Conservation (phyloP, 2,888 invertebrate genomes). For the Incurvaria masculella region DNA sequence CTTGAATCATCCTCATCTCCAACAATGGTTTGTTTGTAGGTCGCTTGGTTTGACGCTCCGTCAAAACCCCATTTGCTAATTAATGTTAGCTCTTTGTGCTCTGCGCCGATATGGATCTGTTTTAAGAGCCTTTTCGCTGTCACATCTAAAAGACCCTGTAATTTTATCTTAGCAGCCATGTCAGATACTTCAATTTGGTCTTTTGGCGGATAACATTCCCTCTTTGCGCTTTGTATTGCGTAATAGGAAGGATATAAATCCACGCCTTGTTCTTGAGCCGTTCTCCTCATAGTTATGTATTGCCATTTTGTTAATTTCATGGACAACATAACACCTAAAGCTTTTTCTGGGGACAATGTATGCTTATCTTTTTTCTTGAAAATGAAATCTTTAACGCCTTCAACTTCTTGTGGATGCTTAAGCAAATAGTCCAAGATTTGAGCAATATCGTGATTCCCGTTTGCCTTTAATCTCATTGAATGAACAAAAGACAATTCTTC, state of each 20-base stretch:
- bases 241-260: constrained; percentile 2
- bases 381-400: background rate
- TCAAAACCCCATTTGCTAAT: constrained; percentile 7
- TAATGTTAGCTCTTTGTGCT: constrained; percentile 1
- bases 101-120: background rate
- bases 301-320: constrained; percentile 4
- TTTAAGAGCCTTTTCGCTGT: constrained; percentile 1
- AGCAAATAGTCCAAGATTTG: background rate
- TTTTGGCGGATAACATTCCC: constrained; percentile 2
- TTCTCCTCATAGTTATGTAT: constrained; percentile 2
- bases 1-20: background rate
- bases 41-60: constrained; percentile 1
- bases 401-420: background rate
- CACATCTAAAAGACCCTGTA: constrained; percentile 3
- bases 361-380: background rate
- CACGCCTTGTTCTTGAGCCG: constrained; percentile 1
- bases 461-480: too few relatives aligned
- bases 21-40: background rate
- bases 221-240: constrained; percentile 4
- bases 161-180: constrained; percentile 1
- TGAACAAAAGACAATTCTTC: too few relatives aligned
- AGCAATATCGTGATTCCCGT: too few relatives aligned
- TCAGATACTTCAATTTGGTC: background rate
- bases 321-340: constrained; percentile 4
- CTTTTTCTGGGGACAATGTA: background rate